Percentiles rank a stretch among this genome's conserved stretches.
These are phyloP conservation scores for Venustoraphidia nigricollis DNA, from an alignment of 2,888 invertebrate genomes.

Conservation along the genomic window DNA sequence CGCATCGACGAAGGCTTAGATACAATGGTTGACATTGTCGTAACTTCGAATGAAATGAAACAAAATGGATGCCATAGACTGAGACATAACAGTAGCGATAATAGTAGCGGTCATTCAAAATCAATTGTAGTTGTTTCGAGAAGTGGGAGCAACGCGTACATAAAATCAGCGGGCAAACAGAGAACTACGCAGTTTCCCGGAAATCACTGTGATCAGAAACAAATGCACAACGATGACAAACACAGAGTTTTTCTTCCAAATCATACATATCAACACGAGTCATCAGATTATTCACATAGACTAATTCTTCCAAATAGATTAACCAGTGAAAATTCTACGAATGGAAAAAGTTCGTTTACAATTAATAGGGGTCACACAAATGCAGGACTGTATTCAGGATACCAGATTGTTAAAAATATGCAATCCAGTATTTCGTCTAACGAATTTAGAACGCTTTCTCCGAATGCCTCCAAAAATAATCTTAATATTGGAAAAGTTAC, in stretches of 20 bases:
- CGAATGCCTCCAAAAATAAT: slow-evolving; percentile 25
- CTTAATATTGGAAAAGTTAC: slow-evolving; percentile 43
- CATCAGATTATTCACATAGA: slow-evolving; percentile 26
- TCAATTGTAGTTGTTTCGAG: not conserved
- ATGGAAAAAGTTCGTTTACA: slow-evolving; percentile 36
- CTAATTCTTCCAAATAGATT: slow-evolving; percentile 28
- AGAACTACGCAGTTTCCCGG: not conserved
- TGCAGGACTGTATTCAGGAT: slow-evolving; percentile 49
- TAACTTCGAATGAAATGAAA: slow-evolving; percentile 32
- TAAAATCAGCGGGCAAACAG: no score
- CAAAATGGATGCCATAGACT: not conserved
- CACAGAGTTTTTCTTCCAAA: slow-evolving; percentile 25
- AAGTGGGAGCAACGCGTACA: not conserved
- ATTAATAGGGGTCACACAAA: slow-evolving; percentile 45
- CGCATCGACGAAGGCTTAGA: slow-evolving; percentile 57
- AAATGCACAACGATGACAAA: slow-evolving; percentile 19
- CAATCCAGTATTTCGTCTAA: slow-evolving; percentile 24
- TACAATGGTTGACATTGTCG: slow-evolving; percentile 54
- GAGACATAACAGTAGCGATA: not conserved
- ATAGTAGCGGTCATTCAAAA: not conserved
- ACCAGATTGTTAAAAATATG: slow-evolving; percentile 26
- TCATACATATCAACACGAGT: slow-evolving; percentile 15
- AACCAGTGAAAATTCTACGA: slow-evolving; percentile 19
- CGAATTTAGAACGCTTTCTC: slow-evolving; percentile 31
- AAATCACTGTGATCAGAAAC: not conserved